Evolutionary conservation across 1,140 invertebrate species (phyloP), one percentile per base, ranked within the genome.

Genomic region (Zaprionus taronus): DNA sequence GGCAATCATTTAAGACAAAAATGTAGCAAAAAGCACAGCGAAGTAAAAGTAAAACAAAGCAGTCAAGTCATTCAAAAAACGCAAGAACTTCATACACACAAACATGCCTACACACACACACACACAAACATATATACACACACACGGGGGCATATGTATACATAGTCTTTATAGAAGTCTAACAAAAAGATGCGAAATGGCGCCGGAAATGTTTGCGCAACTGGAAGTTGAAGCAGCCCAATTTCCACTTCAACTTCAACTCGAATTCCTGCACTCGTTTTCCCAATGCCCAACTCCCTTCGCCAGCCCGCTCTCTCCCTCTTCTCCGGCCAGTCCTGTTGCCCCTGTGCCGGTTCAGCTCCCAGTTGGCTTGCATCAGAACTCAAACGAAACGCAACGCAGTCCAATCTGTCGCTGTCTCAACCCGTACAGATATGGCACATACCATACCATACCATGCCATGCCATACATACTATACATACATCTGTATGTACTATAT

Each of bases 1-100:
- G 71, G 85, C 84, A 89, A 89, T 90, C 84, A 89, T 89, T 89
- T 90, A 84, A 89, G 85, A 89, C 75, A 81, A 90, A 89, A 90
- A 89, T 89, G 84, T 89, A 77, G 85, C 84, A 56, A 73, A 64
- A 64, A 77, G 82, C 79, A 71, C 41, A 78, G 60, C 80, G 77
- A 70, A 83, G 77, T 69, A 60, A 61, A 82, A 80, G 80, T 83
- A 77, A 87, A 84, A 89, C 85, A 89, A 89, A 77, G 73, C 75
- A 79, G 67, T 56, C 28, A 68, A 87, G 71, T 73, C 70, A 77
- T 60, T 77, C 63, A 80, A 72, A 66, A 56, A 63, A 64, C 41
- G 17, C 41, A 51, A 60, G 47, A 69, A 64, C 61, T 58, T 74
- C 64, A 63, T 38, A 78, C 65, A 72, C 17, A 47, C 31, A 34